Evolutionary conservation across 2,113 vertebrate species (phyloP).

Genomic region (Micronisus gabar): DNA sequence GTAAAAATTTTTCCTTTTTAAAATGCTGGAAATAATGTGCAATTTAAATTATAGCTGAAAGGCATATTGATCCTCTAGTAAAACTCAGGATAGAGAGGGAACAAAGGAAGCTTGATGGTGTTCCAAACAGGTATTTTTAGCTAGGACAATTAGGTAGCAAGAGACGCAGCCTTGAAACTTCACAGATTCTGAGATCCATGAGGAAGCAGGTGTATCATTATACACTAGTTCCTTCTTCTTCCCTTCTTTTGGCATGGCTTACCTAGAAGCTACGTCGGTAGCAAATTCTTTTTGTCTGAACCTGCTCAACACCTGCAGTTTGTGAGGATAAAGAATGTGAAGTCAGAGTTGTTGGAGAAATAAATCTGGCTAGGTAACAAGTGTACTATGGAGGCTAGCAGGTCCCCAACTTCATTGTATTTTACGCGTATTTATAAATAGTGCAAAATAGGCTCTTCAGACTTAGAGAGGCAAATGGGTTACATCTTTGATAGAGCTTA

Average conservation of each 20-base stretch:
- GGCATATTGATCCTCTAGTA: background rate
- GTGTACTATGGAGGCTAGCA: accelerated
- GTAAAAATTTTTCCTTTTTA: background rate
- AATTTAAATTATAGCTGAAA: background rate
- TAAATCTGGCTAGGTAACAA: background rate
- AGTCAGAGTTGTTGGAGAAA: background rate
- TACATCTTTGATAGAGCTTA: background rate
- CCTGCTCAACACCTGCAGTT: background rate
- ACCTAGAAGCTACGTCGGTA: background rate
- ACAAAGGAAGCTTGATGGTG: background rate
- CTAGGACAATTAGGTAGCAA: background rate
- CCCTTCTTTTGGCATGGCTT: background rate
- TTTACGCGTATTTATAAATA: background rate
- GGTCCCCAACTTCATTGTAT: accelerated
- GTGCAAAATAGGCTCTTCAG: background rate
- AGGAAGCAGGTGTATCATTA: background rate
- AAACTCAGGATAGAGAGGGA: background rate
- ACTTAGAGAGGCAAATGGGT: background rate
- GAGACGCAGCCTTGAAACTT: background rate
- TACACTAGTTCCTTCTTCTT: background rate
- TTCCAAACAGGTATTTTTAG: background rate
- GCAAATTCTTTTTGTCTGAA: background rate
- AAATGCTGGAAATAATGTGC: background rate
- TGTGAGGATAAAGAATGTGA: background rate
- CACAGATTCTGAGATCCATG: background rate